Conservation (phyloP, 1,140 invertebrate genomes). For the Ceratina japonica region DNA sequence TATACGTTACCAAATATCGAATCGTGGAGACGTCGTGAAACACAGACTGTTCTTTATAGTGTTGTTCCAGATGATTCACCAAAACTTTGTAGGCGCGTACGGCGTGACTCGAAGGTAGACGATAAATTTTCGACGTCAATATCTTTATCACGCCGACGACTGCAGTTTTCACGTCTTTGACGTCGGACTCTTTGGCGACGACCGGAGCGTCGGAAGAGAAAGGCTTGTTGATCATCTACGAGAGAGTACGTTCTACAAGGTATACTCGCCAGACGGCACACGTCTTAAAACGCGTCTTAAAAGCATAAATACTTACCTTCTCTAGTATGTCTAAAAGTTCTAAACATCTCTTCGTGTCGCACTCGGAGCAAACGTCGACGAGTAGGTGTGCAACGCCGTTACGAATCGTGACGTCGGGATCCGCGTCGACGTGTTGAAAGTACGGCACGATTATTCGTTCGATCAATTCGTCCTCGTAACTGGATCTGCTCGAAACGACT, state of each 20-base stretch:
- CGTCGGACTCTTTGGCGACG: slow-evolving; percentile 82
- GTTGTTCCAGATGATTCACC: slow-evolving; percentile 87
- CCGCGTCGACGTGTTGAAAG: slow-evolving; percentile 85
- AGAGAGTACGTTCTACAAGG: slow-evolving; percentile 36
- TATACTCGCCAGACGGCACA: neutral
- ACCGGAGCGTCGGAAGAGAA: slow-evolving; percentile 69
- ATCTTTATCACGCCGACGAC: slow-evolving; percentile 88
- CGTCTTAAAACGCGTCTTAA: too few relatives aligned
- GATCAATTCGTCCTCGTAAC: slow-evolving; percentile 91
- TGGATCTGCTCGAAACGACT: slow-evolving; percentile 71
- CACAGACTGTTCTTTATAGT: slow-evolving; percentile 86
- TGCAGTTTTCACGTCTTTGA: slow-evolving; percentile 85
- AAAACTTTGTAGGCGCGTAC: slow-evolving; percentile 89
- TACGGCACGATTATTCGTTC: slow-evolving; percentile 89
- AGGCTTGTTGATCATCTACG: slow-evolving; percentile 76
- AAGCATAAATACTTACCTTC: slow-evolving; percentile 80
- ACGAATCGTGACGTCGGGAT: slow-evolving; percentile 86
- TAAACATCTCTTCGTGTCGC: slow-evolving; percentile 85
- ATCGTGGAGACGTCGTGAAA: slow-evolving; percentile 86
- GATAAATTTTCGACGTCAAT: slow-evolving; percentile 87
- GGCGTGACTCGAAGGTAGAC: slow-evolving; percentile 87
- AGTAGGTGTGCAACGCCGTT: slow-evolving; percentile 88
- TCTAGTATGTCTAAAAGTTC: slow-evolving; percentile 92
- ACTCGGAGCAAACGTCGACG: slow-evolving; percentile 86
- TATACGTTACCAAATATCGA: slow-evolving; percentile 84